These are phyloP conservation scores for Brachionus plicatilis DNA, from an alignment of 1,140 invertebrate genomes.

Conservation along the genomic window DNA sequence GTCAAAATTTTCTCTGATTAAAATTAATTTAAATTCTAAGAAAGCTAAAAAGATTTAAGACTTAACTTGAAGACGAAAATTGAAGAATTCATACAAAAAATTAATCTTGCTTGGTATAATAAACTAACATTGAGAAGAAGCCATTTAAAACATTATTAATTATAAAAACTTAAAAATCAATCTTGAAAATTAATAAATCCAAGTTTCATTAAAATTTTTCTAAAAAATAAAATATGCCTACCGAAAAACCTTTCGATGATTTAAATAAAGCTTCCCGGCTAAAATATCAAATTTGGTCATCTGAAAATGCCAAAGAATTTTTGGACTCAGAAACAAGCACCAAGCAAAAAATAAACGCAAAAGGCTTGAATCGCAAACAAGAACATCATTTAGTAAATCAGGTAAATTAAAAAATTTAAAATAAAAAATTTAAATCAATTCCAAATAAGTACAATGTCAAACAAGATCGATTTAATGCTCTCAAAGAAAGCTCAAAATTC, in stretches of 20 bases:
- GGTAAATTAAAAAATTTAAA: not conserved
- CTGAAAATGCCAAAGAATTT: not conserved
- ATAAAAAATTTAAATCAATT: not conserved
- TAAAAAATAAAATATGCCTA: not conserved
- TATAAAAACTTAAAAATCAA: not conserved
- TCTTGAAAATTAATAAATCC: not conserved
- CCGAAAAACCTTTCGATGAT: not conserved
- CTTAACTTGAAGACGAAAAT: not conserved
- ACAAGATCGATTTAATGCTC: not conserved
- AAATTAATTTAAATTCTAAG: not conserved
- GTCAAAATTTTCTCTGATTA: not conserved
- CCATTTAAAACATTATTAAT: not conserved
- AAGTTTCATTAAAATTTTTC: not conserved
- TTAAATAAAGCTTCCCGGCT: not conserved
- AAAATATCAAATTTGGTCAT: not conserved
- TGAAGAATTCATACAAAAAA: not conserved
- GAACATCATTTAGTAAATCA: constrained; percentile 2
- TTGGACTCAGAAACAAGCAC: not conserved
- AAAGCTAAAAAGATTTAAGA: not conserved
- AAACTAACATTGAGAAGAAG: not conserved
- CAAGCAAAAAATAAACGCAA: not conserved
- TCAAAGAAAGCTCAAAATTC: not conserved
- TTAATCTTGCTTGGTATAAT: not conserved
- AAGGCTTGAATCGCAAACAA: not conserved
- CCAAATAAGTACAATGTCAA: not conserved